Conservation (phyloP, 2,888 invertebrate genomes). For the Heliconius cydno region DNA sequence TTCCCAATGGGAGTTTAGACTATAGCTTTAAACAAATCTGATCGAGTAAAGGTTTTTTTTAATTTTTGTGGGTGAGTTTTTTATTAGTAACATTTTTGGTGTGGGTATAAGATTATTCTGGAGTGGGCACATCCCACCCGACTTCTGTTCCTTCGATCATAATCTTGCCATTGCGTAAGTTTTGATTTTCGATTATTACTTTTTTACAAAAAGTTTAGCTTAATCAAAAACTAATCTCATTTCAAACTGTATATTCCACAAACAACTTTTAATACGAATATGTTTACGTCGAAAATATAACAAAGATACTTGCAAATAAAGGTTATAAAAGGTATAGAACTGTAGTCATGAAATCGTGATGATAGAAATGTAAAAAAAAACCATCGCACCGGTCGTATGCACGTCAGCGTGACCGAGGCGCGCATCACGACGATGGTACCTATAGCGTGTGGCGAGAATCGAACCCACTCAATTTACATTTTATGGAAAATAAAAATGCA, state of each 20-base stretch:
- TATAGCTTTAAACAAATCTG: too few species aligned
- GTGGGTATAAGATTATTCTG: too few species aligned
- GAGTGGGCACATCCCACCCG: too few species aligned
- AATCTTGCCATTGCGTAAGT: too few species aligned
- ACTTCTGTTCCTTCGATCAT: too few species aligned
- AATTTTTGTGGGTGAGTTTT: too few species aligned
- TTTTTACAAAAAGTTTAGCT: too few species aligned
- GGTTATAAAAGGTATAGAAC: not conserved
- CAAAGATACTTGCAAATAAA: constrained; percentile 1
- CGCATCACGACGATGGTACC: constrained; percentile 21
- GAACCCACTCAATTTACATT: not conserved
- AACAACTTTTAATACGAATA: not conserved
- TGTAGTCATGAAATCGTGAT: constrained; percentile 13
- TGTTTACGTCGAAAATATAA: not conserved
- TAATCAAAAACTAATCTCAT: too few species aligned
- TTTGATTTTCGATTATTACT: too few species aligned
- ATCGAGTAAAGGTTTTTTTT: too few species aligned
- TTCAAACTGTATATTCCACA: not conserved
- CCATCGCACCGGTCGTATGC: constrained; percentile 4
- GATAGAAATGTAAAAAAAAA: not conserved
- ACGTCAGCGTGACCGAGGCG: constrained; percentile 30
- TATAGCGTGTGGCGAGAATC: not conserved
- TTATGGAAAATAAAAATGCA: not conserved
- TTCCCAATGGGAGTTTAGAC: too few species aligned
- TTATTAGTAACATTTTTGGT: too few species aligned